Base-by-base conservation (phyloP, 2,113 vertebrate genomes). In the Nestor notabilis region DNA sequence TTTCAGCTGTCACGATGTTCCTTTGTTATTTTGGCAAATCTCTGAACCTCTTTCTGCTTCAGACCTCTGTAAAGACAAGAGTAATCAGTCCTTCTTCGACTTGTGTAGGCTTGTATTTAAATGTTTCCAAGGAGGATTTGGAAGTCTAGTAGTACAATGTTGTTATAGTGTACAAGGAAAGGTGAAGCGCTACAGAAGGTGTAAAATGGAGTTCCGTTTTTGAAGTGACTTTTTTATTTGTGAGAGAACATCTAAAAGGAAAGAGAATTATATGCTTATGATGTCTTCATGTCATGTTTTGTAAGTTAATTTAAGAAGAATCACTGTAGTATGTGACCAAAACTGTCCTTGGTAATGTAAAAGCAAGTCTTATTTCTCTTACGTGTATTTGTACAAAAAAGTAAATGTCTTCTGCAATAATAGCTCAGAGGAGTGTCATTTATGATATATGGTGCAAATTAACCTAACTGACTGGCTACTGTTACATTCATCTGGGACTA, bases 361-460 rank as follows among this genome's bases (percentile, higher is more conserved):
- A 78, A 72, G 39, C 37, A 55, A 71, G 29, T 78, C 41, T 90
- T 75, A 33, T 39, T 82, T 90, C 44, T 83, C 33, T 76, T 33
- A 39, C 3, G 1, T 80, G 27, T 83, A 27, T 85, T 90, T 68
- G 29, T 66, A 56, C 11, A 12, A 69, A 95, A 85, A 79, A 61
- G 44, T 90, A 74, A 53, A 72, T 21, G 43, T 85, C 28, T 80
- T 92, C 49, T 94, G 33, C 63, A 47, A 15, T 92, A 88, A 79
- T 74, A 69, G 65, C 88, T 92, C 69, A 80, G 41, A 71, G 64
- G 60, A 87, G 91, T 95, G 85, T 90, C 74, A n/a, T 95, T 96
- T 97, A 72, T 92, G 92, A 95, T 97, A 96, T 83, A 96, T 35
- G 75, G 89, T 95, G 94, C 93, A 96, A 91, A 97, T 98, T 92